A percentile compares a stretch with the other conserved stretches of the same genome.
phyloP scores from a whole-genome alignment of 1,140 invertebrate species.

The Stegodyphus mimosarum region DNA sequence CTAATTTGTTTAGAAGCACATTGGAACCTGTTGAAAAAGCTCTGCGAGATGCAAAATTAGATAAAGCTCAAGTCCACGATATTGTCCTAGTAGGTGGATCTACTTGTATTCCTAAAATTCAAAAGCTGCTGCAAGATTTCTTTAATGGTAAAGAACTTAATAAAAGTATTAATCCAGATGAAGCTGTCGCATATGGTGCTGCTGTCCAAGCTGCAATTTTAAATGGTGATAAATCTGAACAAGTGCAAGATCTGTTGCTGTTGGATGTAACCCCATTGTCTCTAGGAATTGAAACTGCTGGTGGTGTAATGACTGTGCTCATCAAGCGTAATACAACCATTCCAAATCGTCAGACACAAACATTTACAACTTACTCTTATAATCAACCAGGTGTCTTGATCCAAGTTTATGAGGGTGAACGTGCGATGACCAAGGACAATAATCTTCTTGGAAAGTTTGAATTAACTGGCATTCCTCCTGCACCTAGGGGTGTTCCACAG shows the following conservation, averaged over 20 bases:
- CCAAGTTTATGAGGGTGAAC: slow-evolving; percentile 75
- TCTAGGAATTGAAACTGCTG: slow-evolving; percentile 97
- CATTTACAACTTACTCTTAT: slow-evolving; percentile 63
- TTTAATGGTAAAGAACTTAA: slow-evolving; percentile 73
- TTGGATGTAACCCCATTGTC: slow-evolving; percentile 94
- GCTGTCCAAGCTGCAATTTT: slow-evolving; percentile 86
- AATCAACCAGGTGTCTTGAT: slow-evolving; percentile 87
- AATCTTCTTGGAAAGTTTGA: slow-evolving; percentile 74
- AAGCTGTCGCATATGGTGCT: slow-evolving; percentile 72
- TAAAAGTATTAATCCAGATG: slow-evolving; percentile 70
- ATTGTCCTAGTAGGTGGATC: slow-evolving; percentile 75
- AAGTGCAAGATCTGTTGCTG: slow-evolving; percentile 88
- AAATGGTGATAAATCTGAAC: slow-evolving; percentile 93
- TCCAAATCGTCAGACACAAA: slow-evolving; percentile 92
- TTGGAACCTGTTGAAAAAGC: slow-evolving; percentile 65
- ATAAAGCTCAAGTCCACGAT: slow-evolving; percentile 69
- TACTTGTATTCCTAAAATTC: slow-evolving; percentile 75
- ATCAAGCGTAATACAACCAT: slow-evolving; percentile 97
- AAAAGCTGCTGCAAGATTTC: slow-evolving; percentile 70
- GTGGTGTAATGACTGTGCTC: slow-evolving; percentile 94
- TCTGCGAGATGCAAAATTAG: slow-evolving; percentile 63
- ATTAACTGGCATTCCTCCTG: slow-evolving; percentile 73
- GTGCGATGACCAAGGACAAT: slow-evolving; percentile 75
- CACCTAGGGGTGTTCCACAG: slow-evolving; percentile 74
- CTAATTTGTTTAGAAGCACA: slow-evolving; percentile 64